Base-by-base conservation (phyloP, 2,113 vertebrate species). In the Brachyhypopomus gauderio region DNA sequence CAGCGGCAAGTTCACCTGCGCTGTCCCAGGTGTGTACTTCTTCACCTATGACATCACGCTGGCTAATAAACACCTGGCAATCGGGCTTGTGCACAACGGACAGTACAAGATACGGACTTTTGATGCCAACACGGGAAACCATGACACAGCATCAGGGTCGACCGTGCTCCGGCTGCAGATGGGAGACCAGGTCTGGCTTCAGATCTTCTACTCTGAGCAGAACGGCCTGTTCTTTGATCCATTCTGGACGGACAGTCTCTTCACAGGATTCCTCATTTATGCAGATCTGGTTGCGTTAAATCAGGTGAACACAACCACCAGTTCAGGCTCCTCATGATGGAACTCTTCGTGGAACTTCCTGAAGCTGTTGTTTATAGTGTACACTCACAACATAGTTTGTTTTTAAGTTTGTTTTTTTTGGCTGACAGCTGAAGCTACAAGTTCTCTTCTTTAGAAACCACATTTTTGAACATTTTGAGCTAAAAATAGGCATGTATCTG, bases 171-270 rank as follows among this genome's bases (percentile, higher is more conserved):
- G 92, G 0, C 92, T 98, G 81, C 93, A 95, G 85, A 86, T 87
- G 71, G 90, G 91, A 0, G 97, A 99, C 25, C 95, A 98, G 83
- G 97, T 99, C 9, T 99, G 97, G 97, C 93, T 99, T 79, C 98
- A 99, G 90, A 98, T 99, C 90, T 99, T 98, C 84, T 99, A 98
- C 89, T 96, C 97, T 0, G 98, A 97, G 88, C 97, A 99, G 90
- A 99, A 99, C 0, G 97, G 98, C 66, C 94, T 99, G 80, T 98
- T 98, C 83, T 98, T 97, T 3, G 98, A 99, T 88, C 97, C 97
- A 0, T 98, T 96, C 89, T 98, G 98, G 97, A 97, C 98, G 8
- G 98, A 99, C 88, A 98, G 98, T 87, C 93, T 97, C 55, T 99
- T 99, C 86, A 98, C 97, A 0, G 97, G 98, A 36, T 99, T 99